Percentiles rank a stretch among this genome's conserved stretches.
Evolutionary conservation across 1,140 invertebrate genomes (phyloP).

Genomic region (Bombus difficillimus): DNA sequence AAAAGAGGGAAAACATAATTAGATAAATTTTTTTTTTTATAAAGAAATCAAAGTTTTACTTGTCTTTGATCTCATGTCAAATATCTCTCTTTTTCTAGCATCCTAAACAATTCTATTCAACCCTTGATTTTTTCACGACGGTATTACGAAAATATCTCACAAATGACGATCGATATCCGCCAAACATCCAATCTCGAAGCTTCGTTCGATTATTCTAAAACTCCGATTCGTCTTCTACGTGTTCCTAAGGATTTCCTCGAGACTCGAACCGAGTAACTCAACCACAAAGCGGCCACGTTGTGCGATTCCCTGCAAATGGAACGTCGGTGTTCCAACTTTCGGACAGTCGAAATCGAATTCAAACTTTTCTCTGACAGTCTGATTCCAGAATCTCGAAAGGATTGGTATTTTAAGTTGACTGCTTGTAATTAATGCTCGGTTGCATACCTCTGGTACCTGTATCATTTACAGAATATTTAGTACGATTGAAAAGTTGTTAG

Average conservation of each 20-base stretch:
- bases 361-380: background rate
- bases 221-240: background rate
- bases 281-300: background rate
- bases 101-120: too few relatives aligned
- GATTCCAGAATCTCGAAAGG: background rate
- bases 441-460: background rate
- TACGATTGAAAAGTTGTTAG: background rate
- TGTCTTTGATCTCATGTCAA: too few relatives aligned
- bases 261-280: too few relatives aligned
- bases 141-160: background rate
- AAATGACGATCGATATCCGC: background rate
- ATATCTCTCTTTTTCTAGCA: too few relatives aligned
- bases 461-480: background rate
- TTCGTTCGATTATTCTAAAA: background rate
- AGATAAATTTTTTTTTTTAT: too few relatives aligned
- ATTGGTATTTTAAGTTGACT: constrained; percentile 25
- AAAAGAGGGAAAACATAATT: too few relatives aligned
- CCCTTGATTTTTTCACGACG: background rate
- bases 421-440: constrained; percentile 19
- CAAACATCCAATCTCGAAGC: background rate
- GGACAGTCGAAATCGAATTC: constrained; percentile 14
- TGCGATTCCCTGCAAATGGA: constrained; percentile 19
- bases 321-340: constrained; percentile 25
- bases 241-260: background rate
- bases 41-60: too few relatives aligned